phyloP scores from a whole-genome alignment of 2,113 vertebrate genomes.

The Hipposideros armiger region DNA sequence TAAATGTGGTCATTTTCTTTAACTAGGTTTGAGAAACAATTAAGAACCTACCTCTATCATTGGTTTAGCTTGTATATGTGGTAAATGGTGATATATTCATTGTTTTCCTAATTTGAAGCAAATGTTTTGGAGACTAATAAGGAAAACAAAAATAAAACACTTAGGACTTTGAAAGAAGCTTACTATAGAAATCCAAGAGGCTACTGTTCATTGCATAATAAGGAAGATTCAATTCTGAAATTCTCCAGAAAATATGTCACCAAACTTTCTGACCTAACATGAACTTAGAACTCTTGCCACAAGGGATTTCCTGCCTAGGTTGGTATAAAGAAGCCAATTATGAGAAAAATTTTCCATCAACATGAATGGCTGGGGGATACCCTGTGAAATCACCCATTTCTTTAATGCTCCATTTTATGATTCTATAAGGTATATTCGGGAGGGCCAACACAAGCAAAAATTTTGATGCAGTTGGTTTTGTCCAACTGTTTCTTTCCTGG shows the following conservation, averaged over 20 bases:
- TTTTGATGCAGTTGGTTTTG: background rate
- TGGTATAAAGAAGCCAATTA: background rate
- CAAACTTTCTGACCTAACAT: conserved; percentile 43
- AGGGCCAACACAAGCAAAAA: background rate
- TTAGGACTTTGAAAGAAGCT: conserved; percentile 32
- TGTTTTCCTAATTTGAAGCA: background rate
- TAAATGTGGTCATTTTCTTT: background rate
- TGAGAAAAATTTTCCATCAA: conserved; percentile 72
- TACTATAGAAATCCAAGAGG: background rate
- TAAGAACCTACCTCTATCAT: background rate
- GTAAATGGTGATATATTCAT: background rate
- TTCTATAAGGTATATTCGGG: background rate
- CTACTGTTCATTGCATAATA: conserved; percentile 20
- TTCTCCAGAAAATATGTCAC: conserved; percentile 26
- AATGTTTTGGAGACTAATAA: conserved; percentile 17
- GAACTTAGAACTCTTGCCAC: conserved; percentile 44
- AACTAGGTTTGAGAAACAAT: conserved; percentile 17
- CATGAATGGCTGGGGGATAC: conserved; percentile 57
- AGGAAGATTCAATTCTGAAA: conserved; percentile 22
- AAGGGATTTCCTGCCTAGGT: conserved; percentile 66
- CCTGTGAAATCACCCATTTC: conserved; percentile 51
- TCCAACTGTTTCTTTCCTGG: background rate
- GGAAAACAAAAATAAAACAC: background rate
- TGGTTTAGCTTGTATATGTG: background rate
- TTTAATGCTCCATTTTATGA: background rate